phyloP scores from a whole-genome alignment of 2,113 vertebrate species.

The Xenopus borealis region DNA sequence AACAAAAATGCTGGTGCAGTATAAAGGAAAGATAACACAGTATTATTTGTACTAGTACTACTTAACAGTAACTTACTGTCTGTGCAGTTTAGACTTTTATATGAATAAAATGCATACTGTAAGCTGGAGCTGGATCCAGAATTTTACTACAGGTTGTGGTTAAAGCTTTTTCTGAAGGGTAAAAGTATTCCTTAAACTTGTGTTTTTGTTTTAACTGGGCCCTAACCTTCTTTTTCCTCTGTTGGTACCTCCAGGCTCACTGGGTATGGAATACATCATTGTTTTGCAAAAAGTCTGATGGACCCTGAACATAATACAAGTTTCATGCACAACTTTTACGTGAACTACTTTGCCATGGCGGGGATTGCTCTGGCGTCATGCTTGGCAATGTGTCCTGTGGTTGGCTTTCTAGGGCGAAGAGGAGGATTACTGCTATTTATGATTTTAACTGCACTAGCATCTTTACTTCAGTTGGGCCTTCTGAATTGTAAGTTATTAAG shows the following conservation, averaged over 20 bases:
- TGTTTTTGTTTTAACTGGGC: not conserved
- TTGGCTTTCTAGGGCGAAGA: slow-evolving; percentile 83
- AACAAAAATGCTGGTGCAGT: too few relatives aligned
- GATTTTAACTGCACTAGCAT: slow-evolving; percentile 93
- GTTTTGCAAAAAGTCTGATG: slow-evolving; percentile 93
- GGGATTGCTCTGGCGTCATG: slow-evolving; percentile 88
- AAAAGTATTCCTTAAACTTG: too few relatives aligned
- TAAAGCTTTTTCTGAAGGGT: too few relatives aligned
- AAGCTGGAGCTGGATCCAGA: too few relatives aligned
- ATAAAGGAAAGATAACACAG: too few relatives aligned
- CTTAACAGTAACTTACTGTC: too few relatives aligned
- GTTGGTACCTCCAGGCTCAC: slow-evolving; percentile 71
- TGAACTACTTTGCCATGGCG: slow-evolving; percentile 89
- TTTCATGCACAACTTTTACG: slow-evolving; percentile 85
- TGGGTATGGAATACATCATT: slow-evolving; percentile 94
- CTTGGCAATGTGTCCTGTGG: slow-evolving; percentile 84
- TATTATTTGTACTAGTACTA: too few relatives aligned
- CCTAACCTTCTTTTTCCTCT: not conserved
- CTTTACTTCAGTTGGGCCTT: slow-evolving; percentile 88
- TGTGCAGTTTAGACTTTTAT: too few relatives aligned
- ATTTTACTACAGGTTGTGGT: too few relatives aligned
- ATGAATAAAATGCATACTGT: too few relatives aligned
- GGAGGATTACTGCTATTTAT: slow-evolving; percentile 93
- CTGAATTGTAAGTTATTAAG: slow-evolving; percentile 82
- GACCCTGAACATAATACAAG: slow-evolving; percentile 80